Conservation (phyloP, 2,888 invertebrate genomes). For the Epirrita christyi region DNA sequence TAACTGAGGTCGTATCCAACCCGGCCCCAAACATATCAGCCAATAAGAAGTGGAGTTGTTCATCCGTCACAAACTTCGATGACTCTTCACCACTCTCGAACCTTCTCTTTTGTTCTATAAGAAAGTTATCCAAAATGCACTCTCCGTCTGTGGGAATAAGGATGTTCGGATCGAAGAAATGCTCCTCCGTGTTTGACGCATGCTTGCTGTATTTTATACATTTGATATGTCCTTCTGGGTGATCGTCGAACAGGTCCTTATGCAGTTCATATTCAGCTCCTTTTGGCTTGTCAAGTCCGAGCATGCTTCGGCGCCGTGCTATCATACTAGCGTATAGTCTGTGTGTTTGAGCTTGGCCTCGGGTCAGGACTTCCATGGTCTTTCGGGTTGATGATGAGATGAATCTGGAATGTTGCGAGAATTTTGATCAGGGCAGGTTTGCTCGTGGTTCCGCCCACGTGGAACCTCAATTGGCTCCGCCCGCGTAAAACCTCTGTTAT, state of each 20-base stretch:
- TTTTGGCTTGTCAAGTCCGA: slow-evolving; percentile 56
- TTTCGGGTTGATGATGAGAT: slow-evolving; percentile 86
- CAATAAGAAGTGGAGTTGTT: slow-evolving; percentile 89
- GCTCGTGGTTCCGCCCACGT: no score
- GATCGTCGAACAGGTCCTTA: slow-evolving; percentile 59
- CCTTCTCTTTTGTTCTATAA: slow-evolving; percentile 85
- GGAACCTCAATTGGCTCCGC: no score
- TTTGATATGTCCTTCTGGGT: slow-evolving; percentile 71
- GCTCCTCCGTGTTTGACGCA: slow-evolving; percentile 58
- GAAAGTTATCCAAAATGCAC: slow-evolving; percentile 87
- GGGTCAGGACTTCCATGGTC: slow-evolving; percentile 86
- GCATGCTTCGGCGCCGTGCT: slow-evolving; percentile 76
- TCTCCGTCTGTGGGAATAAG: slow-evolving; percentile 71
- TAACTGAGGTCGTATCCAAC: slow-evolving; percentile 92
- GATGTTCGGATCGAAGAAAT: slow-evolving; percentile 72
- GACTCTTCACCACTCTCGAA: slow-evolving; percentile 67
- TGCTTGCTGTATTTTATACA: slow-evolving; percentile 75
- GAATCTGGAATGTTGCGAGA: slow-evolving; percentile 70
- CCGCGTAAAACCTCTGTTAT: no score
- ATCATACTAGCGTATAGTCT: slow-evolving; percentile 88
- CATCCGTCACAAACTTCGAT: slow-evolving; percentile 84
- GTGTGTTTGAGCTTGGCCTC: slow-evolving; percentile 90
- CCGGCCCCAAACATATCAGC: slow-evolving; percentile 95
- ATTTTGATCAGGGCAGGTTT: background rate
- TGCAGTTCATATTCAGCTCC: slow-evolving; percentile 63